Evolutionary conservation across 1,140 invertebrate genomes (phyloP).

Genomic region (Hypothenemus hampei): DNA sequence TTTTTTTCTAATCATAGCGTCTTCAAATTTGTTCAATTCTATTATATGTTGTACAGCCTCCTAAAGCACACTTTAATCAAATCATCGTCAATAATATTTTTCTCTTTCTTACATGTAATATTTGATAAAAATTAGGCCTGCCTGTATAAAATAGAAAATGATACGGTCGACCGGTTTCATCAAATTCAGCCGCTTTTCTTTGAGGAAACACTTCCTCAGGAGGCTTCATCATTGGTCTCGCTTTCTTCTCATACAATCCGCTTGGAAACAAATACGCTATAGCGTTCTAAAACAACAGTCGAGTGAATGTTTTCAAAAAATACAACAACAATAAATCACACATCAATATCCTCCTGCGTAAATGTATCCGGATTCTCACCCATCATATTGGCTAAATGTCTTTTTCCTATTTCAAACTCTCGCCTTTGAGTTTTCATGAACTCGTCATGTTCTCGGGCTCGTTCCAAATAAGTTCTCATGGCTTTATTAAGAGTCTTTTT

Average conservation of each 20-base stretch:
- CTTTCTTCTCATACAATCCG: slow-evolving; percentile 74
- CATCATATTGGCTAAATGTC: slow-evolving; percentile 99
- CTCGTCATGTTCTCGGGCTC: slow-evolving; percentile 73
- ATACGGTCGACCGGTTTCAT: slow-evolving; percentile 78
- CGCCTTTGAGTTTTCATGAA: slow-evolving; percentile 78
- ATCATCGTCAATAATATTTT: too few species aligned
- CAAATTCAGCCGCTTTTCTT: slow-evolving; percentile 85
- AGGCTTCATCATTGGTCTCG: slow-evolving; percentile 80
- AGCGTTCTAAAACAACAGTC: slow-evolving; percentile 58
- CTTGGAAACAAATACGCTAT: slow-evolving; percentile 91
- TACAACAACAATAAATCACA: slow-evolving; percentile 44
- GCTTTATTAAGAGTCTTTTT: slow-evolving; percentile 72
- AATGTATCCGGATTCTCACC: slow-evolving; percentile 83
- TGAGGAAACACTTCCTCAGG: slow-evolving; percentile 82
- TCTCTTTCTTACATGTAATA: slow-evolving; percentile 69
- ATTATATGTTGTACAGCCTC: slow-evolving; percentile 60
- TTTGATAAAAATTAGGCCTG: slow-evolving; percentile 75
- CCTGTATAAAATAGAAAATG: slow-evolving; percentile 88
- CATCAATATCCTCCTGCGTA: slow-evolving; percentile 83
- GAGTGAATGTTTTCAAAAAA: slow-evolving; percentile 20
- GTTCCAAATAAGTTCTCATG: slow-evolving; percentile 81
- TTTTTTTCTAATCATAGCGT: slow-evolving; percentile 59
- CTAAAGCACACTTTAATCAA: too few species aligned
- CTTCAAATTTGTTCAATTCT: slow-evolving; percentile 63
- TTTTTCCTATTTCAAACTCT: slow-evolving; percentile 86